Base-by-base conservation (phyloP, 2,797 vertebrate species). In the Bradypus variegatus region DNA sequence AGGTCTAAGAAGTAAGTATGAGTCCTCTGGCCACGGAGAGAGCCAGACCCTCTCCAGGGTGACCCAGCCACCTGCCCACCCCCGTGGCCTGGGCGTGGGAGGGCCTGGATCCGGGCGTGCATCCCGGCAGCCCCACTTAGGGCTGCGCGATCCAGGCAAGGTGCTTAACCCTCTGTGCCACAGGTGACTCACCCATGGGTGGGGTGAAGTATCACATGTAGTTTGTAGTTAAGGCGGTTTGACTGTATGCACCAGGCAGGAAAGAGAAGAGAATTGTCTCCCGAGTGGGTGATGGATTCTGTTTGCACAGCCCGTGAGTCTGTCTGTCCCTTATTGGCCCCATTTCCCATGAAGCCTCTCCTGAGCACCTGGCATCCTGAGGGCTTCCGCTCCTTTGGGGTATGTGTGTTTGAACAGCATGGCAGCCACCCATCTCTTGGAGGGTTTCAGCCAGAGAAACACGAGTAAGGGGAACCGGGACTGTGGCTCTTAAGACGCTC, bases 1-100 rank as follows among this genome's bases (percentile, higher is more conserved):
- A 98, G 98, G 92, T 97, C 97, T 90, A 98, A 98, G 97, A 99
- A 97, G 99, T 99, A 94, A 97, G 98, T 92, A 33, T 3, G 29
- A 31, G 2, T 3, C 27, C 48, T 31, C 75, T 7, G 7, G 36
- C n/a, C 50, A 0, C 1, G 2, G 15, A 41, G 48, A 4, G 41
- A 25, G 77, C n/a, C 1, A 5, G 69, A 1, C 3, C 0, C n/a
- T 10, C n/a, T 36, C 36, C 11, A 2, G 64, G 29, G 21, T 9
- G 15, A 5, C 15, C 31, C 0, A 0, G 13, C 16, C 55, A 7
- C 73, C 69, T 79, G 9, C 21, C 41, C 1, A 2, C 27, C 25
- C 0, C 29, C 0, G 0, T 1, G 77, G 33, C 45, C 72, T 73
- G 9, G 41, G 27, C 72, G 27, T 45, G 72, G 72, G 27, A 33